Conservation (phyloP, 2,113 vertebrate species). For the Sprattus sprattus region DNA sequence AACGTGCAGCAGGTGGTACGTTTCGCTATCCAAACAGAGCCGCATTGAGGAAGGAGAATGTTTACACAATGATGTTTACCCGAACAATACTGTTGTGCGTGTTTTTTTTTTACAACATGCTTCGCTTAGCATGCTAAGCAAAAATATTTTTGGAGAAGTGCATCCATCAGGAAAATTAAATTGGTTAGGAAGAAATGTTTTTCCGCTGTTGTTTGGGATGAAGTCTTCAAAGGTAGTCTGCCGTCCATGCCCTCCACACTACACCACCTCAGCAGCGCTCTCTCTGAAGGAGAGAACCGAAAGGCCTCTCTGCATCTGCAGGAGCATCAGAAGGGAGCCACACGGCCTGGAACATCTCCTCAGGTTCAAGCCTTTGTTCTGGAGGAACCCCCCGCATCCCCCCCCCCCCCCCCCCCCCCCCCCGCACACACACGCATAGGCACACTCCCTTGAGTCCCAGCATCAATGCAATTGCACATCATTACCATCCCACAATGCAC, state of each 20-base stretch:
- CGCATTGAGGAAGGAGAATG: background rate
- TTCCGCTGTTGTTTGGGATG: constrained; percentile 32
- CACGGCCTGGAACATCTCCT: constrained; percentile 70
- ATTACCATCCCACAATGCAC: constrained; percentile 75
- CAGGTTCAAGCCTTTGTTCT: constrained; percentile 75
- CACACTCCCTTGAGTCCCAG: constrained; percentile 55
- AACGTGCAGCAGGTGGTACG: background rate
- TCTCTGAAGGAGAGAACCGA: constrained; percentile 54
- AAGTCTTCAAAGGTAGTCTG: constrained; percentile 54
- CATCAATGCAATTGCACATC: constrained; percentile 79
- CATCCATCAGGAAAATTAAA: constrained; percentile 30
- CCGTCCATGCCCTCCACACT: constrained; percentile 42
- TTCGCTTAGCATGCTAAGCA: constrained; percentile 17
- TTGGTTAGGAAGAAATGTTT: constrained; percentile 30
- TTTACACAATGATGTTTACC: background rate
- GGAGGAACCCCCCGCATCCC: constrained; percentile 54
- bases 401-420: background rate
- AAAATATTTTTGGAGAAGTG: background rate
- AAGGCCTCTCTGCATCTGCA: constrained; percentile 56
- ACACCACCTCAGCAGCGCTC: constrained; percentile 25
- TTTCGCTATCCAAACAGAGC: background rate
- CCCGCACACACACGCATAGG: background rate
- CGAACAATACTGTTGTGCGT: background rate
- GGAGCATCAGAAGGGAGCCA: constrained; percentile 61
- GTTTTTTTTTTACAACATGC: constrained; percentile 34